Conservation (phyloP, 1,140 invertebrate genomes). For the Zaprionus tsacasi region DNA sequence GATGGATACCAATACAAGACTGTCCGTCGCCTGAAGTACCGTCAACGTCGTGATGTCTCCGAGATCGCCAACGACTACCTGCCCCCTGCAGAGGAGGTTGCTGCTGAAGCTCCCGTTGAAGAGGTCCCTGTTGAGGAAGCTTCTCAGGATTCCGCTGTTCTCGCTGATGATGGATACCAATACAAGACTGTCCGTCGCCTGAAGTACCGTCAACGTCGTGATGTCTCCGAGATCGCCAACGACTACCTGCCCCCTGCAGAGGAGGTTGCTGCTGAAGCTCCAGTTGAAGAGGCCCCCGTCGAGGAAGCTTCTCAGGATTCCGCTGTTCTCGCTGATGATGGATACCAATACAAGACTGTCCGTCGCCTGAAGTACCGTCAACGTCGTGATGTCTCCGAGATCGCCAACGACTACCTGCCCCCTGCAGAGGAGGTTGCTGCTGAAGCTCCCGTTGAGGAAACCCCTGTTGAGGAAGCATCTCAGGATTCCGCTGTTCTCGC, state of each 20-base stretch:
- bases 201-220: slow-evolving; percentile 68
- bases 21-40: slow-evolving; percentile 55
- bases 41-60: slow-evolving; percentile 55
- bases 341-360: slow-evolving; percentile 67
- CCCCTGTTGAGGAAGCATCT: slow-evolving; percentile 23
- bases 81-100: slow-evolving; percentile 40
- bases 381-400: slow-evolving; percentile 68
- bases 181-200: slow-evolving; percentile 72
- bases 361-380: slow-evolving; percentile 63
- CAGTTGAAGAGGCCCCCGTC: slow-evolving; percentile 29
- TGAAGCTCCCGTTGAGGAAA: slow-evolving; percentile 26
- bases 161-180: slow-evolving; percentile 60
- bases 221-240: slow-evolving; percentile 62
- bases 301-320: slow-evolving; percentile 39
- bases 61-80: slow-evolving; percentile 55
- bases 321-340: slow-evolving; percentile 57
- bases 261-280: slow-evolving; percentile 40
- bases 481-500: slow-evolving; percentile 52
- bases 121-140: slow-evolving; percentile 36
- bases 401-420: slow-evolving; percentile 60
- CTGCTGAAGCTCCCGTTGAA: slow-evolving; percentile 28
- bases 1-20: slow-evolving; percentile 61
- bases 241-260: slow-evolving; percentile 59
- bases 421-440: slow-evolving; percentile 44
- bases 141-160: slow-evolving; percentile 51